phyloP scores from a whole-genome alignment of 2,797 vertebrate species.

The Gallirallus australis region DNA sequence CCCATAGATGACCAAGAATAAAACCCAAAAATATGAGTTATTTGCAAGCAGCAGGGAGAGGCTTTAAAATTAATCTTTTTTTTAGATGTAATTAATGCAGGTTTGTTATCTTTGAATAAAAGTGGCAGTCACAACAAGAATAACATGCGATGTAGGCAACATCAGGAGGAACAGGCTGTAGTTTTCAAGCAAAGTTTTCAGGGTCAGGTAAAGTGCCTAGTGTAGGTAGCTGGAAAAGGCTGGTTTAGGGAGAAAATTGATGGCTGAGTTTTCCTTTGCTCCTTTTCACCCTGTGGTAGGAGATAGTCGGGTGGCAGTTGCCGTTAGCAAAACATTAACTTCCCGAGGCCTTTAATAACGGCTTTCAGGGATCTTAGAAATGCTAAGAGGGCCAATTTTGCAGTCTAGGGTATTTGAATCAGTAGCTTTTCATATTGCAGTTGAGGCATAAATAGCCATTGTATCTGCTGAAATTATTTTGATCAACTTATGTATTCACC shows the following conservation, averaged over 20 bases:
- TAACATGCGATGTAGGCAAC: background rate
- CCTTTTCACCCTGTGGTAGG: background rate
- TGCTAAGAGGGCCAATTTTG: constrained; percentile 26
- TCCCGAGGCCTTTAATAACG: constrained; percentile 45
- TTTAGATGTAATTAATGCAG: background rate
- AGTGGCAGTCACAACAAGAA: background rate
- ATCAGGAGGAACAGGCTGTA: background rate
- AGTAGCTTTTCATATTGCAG: constrained; percentile 36
- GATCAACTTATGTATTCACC: constrained; percentile 61
- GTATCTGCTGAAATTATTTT: constrained; percentile 60
- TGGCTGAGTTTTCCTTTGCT: background rate
- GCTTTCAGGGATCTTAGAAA: constrained; percentile 41
- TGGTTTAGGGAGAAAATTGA: background rate
- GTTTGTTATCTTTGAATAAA: background rate
- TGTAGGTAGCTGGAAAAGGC: background rate
- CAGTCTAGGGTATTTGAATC: constrained; percentile 57
- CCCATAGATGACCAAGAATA: background rate
- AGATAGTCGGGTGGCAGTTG: background rate
- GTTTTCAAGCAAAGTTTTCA: background rate
- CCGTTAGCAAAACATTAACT: background rate
- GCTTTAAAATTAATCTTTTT: background rate
- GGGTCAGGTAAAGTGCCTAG: background rate
- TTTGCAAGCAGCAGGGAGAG: background rate
- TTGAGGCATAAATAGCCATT: constrained; percentile 48
- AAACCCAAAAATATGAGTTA: background rate